These are phyloP conservation scores for Otolemur garnettii DNA, from an alignment of 2,113 vertebrate species.

Conservation along the genomic window DNA sequence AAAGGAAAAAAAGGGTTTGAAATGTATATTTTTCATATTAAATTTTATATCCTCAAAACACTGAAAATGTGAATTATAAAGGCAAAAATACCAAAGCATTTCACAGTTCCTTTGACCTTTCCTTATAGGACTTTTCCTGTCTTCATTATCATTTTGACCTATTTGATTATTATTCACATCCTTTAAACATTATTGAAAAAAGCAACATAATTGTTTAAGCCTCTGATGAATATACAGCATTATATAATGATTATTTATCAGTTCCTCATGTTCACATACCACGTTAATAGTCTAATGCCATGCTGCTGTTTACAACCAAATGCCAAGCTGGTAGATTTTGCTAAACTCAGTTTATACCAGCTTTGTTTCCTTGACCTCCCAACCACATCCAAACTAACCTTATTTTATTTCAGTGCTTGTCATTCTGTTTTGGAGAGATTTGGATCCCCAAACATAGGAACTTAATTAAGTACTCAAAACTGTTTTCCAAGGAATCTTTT, in stretches of 20 bases:
- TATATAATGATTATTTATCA: constrained; percentile 8
- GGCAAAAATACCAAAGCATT: background rate
- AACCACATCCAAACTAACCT: background rate
- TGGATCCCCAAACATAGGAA: background rate
- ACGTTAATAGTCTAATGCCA: background rate
- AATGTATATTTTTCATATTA: background rate
- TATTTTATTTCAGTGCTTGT: background rate
- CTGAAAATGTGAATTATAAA: background rate
- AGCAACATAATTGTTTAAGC: background rate
- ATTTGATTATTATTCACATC: background rate
- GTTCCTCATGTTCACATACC: background rate
- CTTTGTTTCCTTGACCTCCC: background rate
- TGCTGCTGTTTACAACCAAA: background rate
- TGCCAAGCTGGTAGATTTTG: constrained; percentile 25
- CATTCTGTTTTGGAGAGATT: background rate
- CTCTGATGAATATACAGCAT: background rate
- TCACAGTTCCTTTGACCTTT: background rate
- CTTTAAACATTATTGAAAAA: background rate
- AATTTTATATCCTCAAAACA: constrained; percentile 14
- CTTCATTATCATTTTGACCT: background rate
- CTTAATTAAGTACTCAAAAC: background rate
- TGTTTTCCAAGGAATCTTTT: background rate
- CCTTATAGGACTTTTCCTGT: background rate
- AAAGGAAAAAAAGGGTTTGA: constrained; percentile 11
- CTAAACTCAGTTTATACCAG: background rate